Percentiles rank a stretch among this genome's conserved stretches.
Conservation (phyloP, 1,140 invertebrate species). For the Anoplophora glabripennis region DNA sequence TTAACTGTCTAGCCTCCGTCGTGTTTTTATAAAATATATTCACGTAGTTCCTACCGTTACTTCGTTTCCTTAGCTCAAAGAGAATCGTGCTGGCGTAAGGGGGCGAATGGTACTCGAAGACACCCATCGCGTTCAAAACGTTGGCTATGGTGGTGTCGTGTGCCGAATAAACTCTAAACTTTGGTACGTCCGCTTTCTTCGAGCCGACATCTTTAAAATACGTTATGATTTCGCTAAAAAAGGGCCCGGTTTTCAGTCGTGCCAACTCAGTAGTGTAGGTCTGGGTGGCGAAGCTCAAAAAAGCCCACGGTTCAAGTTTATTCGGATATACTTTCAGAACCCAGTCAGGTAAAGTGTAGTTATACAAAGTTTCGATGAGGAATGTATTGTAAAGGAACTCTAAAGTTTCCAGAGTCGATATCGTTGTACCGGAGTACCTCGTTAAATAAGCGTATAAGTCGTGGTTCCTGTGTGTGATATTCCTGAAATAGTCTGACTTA, state of each 20-base stretch:
- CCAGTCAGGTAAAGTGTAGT: constrained; percentile 72
- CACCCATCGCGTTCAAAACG: constrained; percentile 66
- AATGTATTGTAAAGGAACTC: constrained; percentile 66
- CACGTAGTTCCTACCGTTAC: constrained; percentile 36
- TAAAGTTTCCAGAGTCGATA: constrained; percentile 54
- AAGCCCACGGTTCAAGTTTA: constrained; percentile 53
- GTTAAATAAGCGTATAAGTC: constrained; percentile 64
- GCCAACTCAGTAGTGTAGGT: constrained; percentile 56
- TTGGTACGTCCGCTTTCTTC: constrained; percentile 45
- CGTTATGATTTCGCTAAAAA: constrained; percentile 52
- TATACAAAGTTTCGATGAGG: constrained; percentile 68
- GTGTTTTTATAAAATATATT: constrained; percentile 65
- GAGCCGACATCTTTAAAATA: constrained; percentile 32
- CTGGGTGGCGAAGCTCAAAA: constrained; percentile 52
- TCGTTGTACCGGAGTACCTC: constrained; percentile 56
- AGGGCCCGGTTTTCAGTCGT: constrained; percentile 59
- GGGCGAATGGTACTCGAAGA: constrained; percentile 73
- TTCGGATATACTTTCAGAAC: constrained; percentile 56
- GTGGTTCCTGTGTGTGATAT: constrained; percentile 59
- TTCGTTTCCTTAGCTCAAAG: constrained; percentile 62
- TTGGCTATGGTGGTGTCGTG: constrained; percentile 82
- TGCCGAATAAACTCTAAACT: constrained; percentile 71
- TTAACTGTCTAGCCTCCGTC: constrained; percentile 52
- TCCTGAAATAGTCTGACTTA: constrained; percentile 57
- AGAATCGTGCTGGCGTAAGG: constrained; percentile 70